Evolutionary conservation across 1,140 invertebrate genomes (phyloP), one percentile per base, ranked within the genome.

Genomic region (Danaus melanippus): DNA sequence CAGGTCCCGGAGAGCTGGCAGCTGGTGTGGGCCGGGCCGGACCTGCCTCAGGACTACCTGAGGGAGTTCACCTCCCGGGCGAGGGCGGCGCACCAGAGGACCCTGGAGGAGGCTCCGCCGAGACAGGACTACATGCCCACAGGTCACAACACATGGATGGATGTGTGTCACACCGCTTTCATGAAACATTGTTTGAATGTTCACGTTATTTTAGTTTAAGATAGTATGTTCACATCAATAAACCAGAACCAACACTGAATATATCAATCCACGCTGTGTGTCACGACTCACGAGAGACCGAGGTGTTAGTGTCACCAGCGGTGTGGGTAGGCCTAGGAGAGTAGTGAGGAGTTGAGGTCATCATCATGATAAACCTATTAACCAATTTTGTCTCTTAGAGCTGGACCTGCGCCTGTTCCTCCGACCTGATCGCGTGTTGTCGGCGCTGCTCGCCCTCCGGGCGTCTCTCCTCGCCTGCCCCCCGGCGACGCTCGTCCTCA

Each of bases 1-100:
- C 56, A 83, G 79, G 74, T 76, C 8, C 77, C 78, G 5, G 77
- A 76, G 10, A 75, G 73, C 17, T 83, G 79, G 79, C 79, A 83
- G 53, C 15, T 73, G 50, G 42, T 71, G 41, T 85, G 82, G 82
- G 17, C 68, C 39, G 79, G 79, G 0, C 81, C 79, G 21, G 55
- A 58, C 2, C 46, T 54, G 8, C 71, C 76, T 4, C 64, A 62
- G 41, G 61, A 49, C n/a, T 85, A 83, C 60, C 3, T 85, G 5
- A 58, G 65, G 8, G 82, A 85, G 59, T 74, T 85, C 40, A 64
- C 70, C 17, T 50, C 58, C 49, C 74, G 82, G 12, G 82, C 79
- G 6, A 67, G 60, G 8, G 66, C 71, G 8, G 75, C 82, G 9
- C 50, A 66, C 10, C 49, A 62, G 3, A 58, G 80, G 0, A 10